Conservation (phyloP, 2,113 vertebrate genomes). For the Probosciger aterrimus region DNA sequence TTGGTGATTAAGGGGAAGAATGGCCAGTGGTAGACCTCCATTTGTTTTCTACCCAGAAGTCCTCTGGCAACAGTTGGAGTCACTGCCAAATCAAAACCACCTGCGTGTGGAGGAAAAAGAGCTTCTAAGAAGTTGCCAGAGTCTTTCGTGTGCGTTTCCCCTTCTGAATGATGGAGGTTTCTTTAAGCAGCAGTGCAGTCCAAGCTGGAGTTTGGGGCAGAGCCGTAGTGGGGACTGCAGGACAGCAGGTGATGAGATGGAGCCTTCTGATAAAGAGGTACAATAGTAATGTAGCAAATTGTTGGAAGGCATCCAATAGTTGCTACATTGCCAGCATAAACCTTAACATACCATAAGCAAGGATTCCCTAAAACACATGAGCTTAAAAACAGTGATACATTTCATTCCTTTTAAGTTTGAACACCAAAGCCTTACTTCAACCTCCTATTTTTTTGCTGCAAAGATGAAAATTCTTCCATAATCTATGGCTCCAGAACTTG, state of each 20-base stretch:
- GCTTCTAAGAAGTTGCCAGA: neutral
- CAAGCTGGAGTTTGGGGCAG: neutral
- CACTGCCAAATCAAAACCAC: neutral
- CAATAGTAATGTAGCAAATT: neutral
- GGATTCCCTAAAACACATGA: neutral
- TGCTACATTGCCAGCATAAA: neutral
- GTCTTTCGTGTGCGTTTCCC: neutral
- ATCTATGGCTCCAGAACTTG: neutral
- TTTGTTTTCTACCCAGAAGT: neutral
- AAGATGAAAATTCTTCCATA: neutral
- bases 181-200: neutral
- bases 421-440: neutral
- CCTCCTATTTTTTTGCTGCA: neutral
- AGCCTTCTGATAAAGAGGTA: neutral
- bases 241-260: neutral
- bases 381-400: neutral
- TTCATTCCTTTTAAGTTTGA: neutral
- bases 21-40: neutral
- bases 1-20: neutral
- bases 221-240: neutral
- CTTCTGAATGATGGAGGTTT: neutral
- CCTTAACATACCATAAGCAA: neutral
- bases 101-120: neutral
- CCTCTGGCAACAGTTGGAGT: neutral
- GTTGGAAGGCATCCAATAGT: neutral